phyloP scores from a whole-genome alignment of 2,113 vertebrate species.

The Callipepla squamata region DNA sequence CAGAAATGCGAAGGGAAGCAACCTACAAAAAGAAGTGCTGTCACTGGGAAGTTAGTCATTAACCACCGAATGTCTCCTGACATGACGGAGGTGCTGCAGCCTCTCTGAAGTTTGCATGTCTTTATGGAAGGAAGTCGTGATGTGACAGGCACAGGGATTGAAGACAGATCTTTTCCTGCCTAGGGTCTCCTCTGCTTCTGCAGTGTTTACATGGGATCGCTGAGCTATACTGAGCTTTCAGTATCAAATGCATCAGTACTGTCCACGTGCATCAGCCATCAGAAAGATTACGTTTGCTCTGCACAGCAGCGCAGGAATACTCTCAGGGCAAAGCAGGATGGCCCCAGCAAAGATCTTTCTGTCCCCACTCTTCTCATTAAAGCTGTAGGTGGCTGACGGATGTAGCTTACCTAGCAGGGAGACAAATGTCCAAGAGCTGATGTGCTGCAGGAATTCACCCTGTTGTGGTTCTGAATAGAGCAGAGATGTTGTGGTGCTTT shows the following conservation, averaged over 20 bases:
- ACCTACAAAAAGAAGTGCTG: not conserved
- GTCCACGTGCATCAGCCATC: conserved; percentile 42
- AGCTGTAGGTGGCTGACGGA: conserved; percentile 4
- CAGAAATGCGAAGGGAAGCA: not conserved
- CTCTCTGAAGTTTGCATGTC: conserved; percentile 30
- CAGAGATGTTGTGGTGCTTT: not conserved
- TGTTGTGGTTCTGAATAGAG: not conserved
- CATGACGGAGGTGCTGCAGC: conserved; percentile 23
- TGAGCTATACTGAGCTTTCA: conserved; percentile 53
- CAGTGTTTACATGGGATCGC: conserved; percentile 44
- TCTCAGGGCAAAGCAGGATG: conserved; percentile 43
- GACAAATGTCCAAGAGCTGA: conserved; percentile 3
- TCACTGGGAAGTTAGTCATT: conserved; percentile 48
- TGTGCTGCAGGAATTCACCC: not conserved
- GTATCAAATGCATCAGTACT: conserved; percentile 48
- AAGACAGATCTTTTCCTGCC: conserved; percentile 43
- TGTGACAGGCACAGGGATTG: conserved; percentile 30
- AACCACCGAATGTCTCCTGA: conserved; percentile 24
- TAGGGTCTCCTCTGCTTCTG: conserved; percentile 9
- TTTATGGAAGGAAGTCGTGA: not conserved
- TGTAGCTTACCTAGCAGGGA: conserved; percentile 19
- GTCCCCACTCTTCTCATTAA: conserved; percentile 16
- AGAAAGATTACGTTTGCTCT: conserved; percentile 72
- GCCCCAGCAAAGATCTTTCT: conserved; percentile 14
- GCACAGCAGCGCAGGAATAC: conserved; percentile 45